These are phyloP conservation scores for Prionailurus bengalensis DNA, from an alignment of 2,113 vertebrate genomes.

Conservation along the genomic window DNA sequence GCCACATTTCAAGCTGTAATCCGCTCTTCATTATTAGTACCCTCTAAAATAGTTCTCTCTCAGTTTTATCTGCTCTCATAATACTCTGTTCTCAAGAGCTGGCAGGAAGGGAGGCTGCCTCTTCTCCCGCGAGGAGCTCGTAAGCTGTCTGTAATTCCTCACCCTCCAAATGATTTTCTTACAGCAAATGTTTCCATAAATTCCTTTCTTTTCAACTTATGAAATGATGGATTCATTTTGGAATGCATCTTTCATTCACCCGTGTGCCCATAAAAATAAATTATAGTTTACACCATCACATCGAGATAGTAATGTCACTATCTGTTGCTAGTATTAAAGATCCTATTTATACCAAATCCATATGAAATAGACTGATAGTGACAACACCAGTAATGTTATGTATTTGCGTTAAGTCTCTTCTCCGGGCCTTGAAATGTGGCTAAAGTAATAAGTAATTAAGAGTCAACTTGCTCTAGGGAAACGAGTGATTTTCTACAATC, in stretches of 20 bases:
- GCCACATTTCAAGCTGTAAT: conserved; percentile 16
- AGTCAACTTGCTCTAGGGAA: neutral
- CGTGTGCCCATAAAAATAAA: neutral
- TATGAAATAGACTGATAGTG: neutral
- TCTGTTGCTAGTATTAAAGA: neutral
- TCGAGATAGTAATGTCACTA: neutral
- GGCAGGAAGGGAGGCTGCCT: neutral
- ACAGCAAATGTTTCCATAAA: conserved; percentile 17
- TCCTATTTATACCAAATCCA: neutral
- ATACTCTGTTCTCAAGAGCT: neutral
- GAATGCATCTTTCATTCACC: neutral
- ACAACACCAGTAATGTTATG: too few relatives aligned
- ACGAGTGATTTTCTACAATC: neutral
- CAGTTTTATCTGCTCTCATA: neutral
- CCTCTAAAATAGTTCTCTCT: neutral
- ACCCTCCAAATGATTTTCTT: neutral
- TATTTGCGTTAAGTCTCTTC: neutral
- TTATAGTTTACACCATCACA: neutral
- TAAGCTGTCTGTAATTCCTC: neutral
- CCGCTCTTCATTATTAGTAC: conserved; percentile 40
- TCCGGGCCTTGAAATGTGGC: neutral
- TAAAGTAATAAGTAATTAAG: neutral
- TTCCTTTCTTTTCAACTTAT: conserved; percentile 23
- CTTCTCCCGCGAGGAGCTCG: neutral
- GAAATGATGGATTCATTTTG: neutral